A percentile compares a stretch with the other conserved stretches of the same genome.
These are phyloP conservation scores for Adelognathus sp. DNA, from an alignment of 2,888 invertebrate genomes.

Conservation along the genomic window DNA sequence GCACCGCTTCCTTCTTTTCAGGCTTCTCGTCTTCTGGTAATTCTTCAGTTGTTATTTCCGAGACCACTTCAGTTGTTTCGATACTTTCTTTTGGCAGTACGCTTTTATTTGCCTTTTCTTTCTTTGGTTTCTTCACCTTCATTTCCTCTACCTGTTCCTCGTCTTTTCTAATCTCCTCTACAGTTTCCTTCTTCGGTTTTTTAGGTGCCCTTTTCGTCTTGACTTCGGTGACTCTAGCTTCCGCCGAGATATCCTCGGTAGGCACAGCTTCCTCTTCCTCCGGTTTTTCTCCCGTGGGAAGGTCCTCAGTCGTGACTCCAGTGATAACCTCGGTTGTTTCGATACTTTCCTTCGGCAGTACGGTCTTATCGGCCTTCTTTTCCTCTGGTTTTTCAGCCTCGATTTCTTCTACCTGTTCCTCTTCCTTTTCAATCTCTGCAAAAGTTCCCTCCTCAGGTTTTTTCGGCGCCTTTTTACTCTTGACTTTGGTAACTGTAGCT, in stretches of 20 bases:
- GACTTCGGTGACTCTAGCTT: conserved; percentile 55
- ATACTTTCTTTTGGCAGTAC: conserved; percentile 66
- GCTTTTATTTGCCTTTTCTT: conserved; percentile 61
- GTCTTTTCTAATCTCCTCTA: conserved; percentile 32
- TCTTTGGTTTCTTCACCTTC: conserved; percentile 64
- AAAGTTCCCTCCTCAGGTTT: conserved; percentile 41
- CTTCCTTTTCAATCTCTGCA: conserved; percentile 31
- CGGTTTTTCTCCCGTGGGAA: conserved; percentile 51
- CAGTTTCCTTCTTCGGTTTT: conserved; percentile 40
- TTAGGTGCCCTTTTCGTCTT: conserved; percentile 64
- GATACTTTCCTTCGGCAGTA: conserved; percentile 65
- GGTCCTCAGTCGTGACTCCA: conserved; percentile 64
- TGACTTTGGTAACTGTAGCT: conserved; percentile 53
- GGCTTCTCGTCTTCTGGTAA: conserved; percentile 53
- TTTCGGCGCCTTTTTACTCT: conserved; percentile 64
- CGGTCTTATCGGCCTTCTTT: conserved; percentile 60
- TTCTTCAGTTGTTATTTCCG: conserved; percentile 65
- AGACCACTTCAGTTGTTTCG: conserved; percentile 64
- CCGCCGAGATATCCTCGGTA: conserved; percentile 59
- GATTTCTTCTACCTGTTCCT: conserved; percentile 58
- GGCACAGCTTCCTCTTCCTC: conserved; percentile 59
- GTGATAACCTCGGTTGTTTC: conserved; percentile 66
- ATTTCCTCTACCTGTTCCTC: conserved; percentile 58
- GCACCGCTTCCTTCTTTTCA: conserved; percentile 51
- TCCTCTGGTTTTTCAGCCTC: conserved; percentile 64